Evolutionary conservation across 2,888 invertebrate species (phyloP), one percentile per base, ranked within the genome.

Genomic region (Scaptomyza tumidula): DNA sequence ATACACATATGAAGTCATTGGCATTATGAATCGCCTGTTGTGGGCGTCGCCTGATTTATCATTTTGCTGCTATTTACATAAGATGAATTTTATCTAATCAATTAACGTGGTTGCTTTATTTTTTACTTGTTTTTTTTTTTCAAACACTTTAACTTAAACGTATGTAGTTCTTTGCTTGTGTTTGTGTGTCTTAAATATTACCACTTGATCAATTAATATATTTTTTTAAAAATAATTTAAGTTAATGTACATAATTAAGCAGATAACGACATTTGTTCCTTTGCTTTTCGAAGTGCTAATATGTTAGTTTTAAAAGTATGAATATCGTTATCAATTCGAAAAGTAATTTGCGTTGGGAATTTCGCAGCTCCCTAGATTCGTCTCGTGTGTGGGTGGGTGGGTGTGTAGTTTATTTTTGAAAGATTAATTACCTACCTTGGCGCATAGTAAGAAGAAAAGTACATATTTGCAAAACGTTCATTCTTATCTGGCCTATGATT

Each of bases 391-490:
- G 65, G 33, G 60, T 45, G 39, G 19, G 46, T 65, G 31, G 19
- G 56, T 66, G 37, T 72, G 62, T 56, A 61, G 68, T 76, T 72
- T 77, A 72, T 64, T 72, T 72, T 76, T 72, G 68, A 72, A 76
- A 75, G 77, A 75, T 75, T 77, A 75, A 75, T 78, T 78, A 75
- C 78, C 64, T 61, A 46, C 61, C 63, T 72, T 75, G 73, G 64
- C 73, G 75, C 76, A 76, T 73, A 77, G 70, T 66, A 70, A 73
- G 73, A 73, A 76, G 74, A 76, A 77, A 70, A 77, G 77, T 71
- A 79, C 67, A 80, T 83, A 81, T 87, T 87, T 85, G 79, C 82
- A 78, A 86, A 69, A 63, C 71, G 76, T 74, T 78, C 56, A 71
- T 61, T 80, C 64, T 86, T 86, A 86, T 83, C 83, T 84, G 48